Evolutionary conservation across 1,140 invertebrate genomes (phyloP).

Genomic region (Drosophila chauvacae): DNA sequence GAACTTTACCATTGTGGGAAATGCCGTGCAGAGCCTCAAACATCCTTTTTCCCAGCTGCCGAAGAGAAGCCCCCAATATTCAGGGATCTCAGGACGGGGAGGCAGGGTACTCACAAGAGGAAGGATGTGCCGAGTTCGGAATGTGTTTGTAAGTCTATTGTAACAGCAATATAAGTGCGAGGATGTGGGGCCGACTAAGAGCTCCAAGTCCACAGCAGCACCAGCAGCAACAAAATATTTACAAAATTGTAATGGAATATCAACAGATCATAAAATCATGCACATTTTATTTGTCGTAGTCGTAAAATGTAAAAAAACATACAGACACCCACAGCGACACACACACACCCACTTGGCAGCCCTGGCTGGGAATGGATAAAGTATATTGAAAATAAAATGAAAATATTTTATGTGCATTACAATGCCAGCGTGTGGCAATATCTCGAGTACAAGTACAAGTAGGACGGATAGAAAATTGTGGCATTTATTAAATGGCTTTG

Average conservation of each 20-base stretch:
- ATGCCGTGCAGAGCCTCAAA: constrained; percentile 69
- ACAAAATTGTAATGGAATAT: constrained; percentile 84
- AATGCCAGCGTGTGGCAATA: constrained; percentile 77
- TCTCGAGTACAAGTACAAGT: constrained; percentile 55
- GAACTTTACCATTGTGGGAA: constrained; percentile 69
- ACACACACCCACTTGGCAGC: constrained; percentile 15
- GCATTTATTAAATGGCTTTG: constrained; percentile 80
- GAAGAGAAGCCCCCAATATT: constrained; percentile 25
- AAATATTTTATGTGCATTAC: constrained; percentile 76
- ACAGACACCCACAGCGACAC: constrained; percentile 18
- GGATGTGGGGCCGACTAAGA: constrained; percentile 52
- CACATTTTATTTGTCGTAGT: constrained; percentile 83
- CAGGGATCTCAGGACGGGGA: constrained; percentile 2
- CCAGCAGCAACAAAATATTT: constrained; percentile 80
- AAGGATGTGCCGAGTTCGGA: constrained; percentile 51
- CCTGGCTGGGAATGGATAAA: constrained; percentile 53
- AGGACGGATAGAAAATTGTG: constrained; percentile 74
- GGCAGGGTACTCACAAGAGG: constrained; percentile 7
- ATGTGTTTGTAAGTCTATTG: constrained; percentile 81
- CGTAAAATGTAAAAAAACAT: constrained; percentile 69
- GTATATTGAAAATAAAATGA: constrained; percentile 80
- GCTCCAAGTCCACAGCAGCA: constrained; percentile 43
- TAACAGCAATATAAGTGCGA: constrained; percentile 61
- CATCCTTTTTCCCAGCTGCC: constrained; percentile 59
- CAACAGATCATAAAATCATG: constrained; percentile 83